Evolutionary conservation across 2,888 invertebrate species (phyloP).

Genomic region (Callinectes sapidus): DNA sequence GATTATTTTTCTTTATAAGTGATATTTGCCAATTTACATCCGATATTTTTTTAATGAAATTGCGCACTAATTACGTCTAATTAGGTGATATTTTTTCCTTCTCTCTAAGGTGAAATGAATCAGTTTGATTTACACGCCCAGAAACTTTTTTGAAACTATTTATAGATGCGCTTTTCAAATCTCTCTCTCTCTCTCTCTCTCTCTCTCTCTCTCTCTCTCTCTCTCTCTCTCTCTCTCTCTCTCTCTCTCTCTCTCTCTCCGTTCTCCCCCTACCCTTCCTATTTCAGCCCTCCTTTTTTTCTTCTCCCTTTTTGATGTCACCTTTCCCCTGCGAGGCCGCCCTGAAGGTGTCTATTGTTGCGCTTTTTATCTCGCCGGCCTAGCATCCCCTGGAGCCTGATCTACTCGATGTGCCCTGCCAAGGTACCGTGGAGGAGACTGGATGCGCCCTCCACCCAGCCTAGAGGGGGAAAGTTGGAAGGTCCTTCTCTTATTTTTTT

Average conservation of each 20-base stretch:
- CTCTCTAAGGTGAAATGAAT: neutral
- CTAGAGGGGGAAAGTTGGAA: neutral
- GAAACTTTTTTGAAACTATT: neutral
- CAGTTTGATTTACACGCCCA: neutral
- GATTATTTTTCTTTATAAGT: neutral
- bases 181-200: neutral
- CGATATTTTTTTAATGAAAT: neutral
- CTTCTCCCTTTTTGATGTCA: neutral
- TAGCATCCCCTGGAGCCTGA: neutral
- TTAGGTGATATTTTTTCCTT: neutral
- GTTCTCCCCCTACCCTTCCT: neutral
- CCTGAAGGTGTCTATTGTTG: slow-evolving; percentile 20
- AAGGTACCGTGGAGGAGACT: neutral
- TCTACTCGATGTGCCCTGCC: neutral
- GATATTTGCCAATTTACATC: neutral
- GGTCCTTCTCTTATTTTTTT: neutral
- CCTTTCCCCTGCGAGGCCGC: neutral
- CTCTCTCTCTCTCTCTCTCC: neutral
- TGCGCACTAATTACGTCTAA: neutral
- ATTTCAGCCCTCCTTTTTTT: neutral
- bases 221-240: neutral
- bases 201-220: neutral
- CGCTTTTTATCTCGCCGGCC: neutral
- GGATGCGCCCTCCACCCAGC: neutral
- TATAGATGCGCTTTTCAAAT: neutral